These are phyloP conservation scores for Platynereis dumerilii DNA, from an alignment of 2,888 invertebrate genomes.

Conservation along the genomic window DNA sequence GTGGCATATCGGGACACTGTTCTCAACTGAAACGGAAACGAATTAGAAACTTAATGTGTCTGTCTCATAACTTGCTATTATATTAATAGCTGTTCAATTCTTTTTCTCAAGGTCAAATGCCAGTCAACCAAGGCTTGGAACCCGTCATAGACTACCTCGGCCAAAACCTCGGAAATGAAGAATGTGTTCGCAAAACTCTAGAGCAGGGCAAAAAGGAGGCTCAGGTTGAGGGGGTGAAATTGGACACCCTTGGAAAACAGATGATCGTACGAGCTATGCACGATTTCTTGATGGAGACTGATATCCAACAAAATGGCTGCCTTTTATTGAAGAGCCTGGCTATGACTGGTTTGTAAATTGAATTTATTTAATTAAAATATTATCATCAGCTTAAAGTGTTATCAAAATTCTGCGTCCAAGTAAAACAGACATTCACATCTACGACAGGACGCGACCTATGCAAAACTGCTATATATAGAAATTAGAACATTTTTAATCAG, in stretches of 20 bases:
- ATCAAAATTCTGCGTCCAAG: too few relatives aligned
- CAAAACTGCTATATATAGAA: too few relatives aligned
- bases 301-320: conserved; percentile 50
- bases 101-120: conserved; percentile 40
- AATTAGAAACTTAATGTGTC: too few relatives aligned
- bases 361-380: conserved; percentile 17
- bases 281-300: conserved; percentile 48
- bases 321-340: conserved; percentile 49
- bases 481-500: too few relatives aligned
- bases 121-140: conserved; percentile 43
- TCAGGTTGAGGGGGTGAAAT: conserved; percentile 34
- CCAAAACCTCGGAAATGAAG: conserved; percentile 48
- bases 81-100: too few relatives aligned
- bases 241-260: conserved; percentile 43
- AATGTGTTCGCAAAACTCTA: conserved; percentile 48
- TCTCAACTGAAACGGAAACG: too few relatives aligned
- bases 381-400: too few relatives aligned
- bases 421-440: too few relatives aligned
- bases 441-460: too few relatives aligned
- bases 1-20: too few relatives aligned
- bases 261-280: conserved; percentile 54
- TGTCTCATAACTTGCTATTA: too few relatives aligned
- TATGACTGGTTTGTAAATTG: conserved; percentile 42
- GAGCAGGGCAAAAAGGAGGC: conserved; percentile 47
- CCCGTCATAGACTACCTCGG: conserved; percentile 51